Evolutionary conservation across 2,888 invertebrate species (phyloP).

Genomic region (Mimumesa dahlbomi): DNA sequence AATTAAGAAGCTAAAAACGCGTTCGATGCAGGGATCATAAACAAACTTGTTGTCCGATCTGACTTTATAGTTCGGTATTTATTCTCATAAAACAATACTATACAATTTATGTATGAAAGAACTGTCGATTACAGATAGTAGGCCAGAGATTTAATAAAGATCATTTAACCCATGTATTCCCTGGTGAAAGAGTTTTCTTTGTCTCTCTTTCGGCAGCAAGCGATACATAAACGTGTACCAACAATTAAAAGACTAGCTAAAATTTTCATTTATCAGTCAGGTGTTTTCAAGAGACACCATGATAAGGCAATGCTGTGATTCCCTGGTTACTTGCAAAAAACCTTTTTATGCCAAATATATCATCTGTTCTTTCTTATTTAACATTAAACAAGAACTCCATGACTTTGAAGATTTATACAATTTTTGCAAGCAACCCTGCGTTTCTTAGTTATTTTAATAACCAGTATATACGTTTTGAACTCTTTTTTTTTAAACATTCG

Average conservation of each 20-base stretch:
- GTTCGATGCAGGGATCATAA: slow-evolving; percentile 26
- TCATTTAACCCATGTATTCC: slow-evolving; percentile 43
- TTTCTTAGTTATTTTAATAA: slow-evolving; percentile 57
- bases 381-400: slow-evolving; percentile 19
- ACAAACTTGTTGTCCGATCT: slow-evolving; percentile 45
- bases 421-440: slow-evolving; percentile 65
- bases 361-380: slow-evolving; percentile 10
- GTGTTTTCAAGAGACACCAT: slow-evolving; percentile 71
- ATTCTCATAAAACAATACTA: slow-evolving; percentile 52
- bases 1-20: slow-evolving; percentile 7
- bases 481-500: slow-evolving; percentile 41
- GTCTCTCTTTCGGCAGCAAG: slow-evolving; percentile 65
- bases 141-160: slow-evolving; percentile 60
- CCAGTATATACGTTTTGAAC: slow-evolving; percentile 45
- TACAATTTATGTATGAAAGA: slow-evolving; percentile 61
- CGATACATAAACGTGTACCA: slow-evolving; percentile 67
- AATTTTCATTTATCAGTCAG: slow-evolving; percentile 73
- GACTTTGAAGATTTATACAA: slow-evolving; percentile 14
- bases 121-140: slow-evolving; percentile 53
- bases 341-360: slow-evolving; percentile 25
- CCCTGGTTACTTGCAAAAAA: slow-evolving; percentile 67
- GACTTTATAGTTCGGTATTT: slow-evolving; percentile 46
- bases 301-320: slow-evolving; percentile 78
- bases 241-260: slow-evolving; percentile 76
- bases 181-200: slow-evolving; percentile 39